Conservation (phyloP, 1,140 invertebrate genomes). For the Drosophila lini region DNA sequence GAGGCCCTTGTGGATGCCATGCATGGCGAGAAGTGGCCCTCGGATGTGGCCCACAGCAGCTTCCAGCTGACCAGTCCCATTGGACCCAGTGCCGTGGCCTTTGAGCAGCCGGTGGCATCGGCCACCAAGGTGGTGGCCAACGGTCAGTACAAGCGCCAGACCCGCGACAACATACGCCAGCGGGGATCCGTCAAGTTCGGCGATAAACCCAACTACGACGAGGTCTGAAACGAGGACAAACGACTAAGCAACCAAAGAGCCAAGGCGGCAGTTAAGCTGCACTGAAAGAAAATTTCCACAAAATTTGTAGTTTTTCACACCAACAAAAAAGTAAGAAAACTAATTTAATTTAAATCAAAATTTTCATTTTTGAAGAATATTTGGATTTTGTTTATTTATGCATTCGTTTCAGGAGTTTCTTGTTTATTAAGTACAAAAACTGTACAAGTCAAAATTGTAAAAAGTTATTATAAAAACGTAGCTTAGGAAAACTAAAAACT, state of each 20-base stretch:
- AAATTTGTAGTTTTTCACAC: slow-evolving; percentile 2
- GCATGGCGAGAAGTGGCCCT: slow-evolving; percentile 68
- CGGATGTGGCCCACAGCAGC: slow-evolving; percentile 62
- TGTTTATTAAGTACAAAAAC: slow-evolving; percentile 18
- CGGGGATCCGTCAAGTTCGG: slow-evolving; percentile 67
- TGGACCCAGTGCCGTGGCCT: slow-evolving; percentile 73
- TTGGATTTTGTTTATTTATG: neutral
- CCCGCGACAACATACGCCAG: slow-evolving; percentile 55
- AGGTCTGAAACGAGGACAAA: slow-evolving; percentile 30
- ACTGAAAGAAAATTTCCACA: neutral
- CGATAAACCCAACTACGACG: slow-evolving; percentile 65
- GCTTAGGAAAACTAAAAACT: neutral
- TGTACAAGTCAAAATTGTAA: slow-evolving; percentile 29
- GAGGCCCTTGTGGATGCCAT: slow-evolving; percentile 59
- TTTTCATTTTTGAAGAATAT: rapidly evolving
- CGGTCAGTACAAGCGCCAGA: slow-evolving; percentile 58
- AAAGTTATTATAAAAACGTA: slow-evolving; percentile 9
- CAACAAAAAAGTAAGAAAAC: neutral
- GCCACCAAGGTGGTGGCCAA: slow-evolving; percentile 29
- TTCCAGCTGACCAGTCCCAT: slow-evolving; percentile 70
- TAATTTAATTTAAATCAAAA: neutral
- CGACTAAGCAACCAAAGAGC: slow-evolving; percentile 64
- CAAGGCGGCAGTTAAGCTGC: slow-evolving; percentile 53
- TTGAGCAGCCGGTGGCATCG: slow-evolving; percentile 49
- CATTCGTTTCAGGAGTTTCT: neutral